phyloP scores from a whole-genome alignment of 2,113 vertebrate species.

The Nymphicus hollandicus region DNA sequence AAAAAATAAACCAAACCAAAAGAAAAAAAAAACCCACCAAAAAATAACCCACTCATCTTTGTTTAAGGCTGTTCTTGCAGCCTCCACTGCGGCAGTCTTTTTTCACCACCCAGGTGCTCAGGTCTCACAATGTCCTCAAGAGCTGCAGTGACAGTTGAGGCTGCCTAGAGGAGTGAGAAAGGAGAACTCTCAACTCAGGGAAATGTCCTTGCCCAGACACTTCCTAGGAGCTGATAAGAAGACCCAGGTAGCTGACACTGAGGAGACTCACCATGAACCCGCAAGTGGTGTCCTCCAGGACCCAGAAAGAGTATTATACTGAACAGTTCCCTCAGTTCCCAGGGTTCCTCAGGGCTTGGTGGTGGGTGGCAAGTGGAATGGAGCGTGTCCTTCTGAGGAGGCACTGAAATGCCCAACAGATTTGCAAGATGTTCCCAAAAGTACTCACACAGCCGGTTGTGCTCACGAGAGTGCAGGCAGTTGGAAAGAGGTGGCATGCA shows the following conservation, averaged over 20 bases:
- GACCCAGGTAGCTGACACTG: background rate
- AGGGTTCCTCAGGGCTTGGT: background rate
- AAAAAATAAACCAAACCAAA: background rate
- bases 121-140: slow-evolving; percentile 90
- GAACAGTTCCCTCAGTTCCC: background rate
- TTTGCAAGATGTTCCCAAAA: background rate
- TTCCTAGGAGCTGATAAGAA: background rate
- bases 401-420: background rate
- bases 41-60: background rate
- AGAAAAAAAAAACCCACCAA: too few species aligned
- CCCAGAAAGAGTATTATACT: background rate
- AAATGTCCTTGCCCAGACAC: background rate
- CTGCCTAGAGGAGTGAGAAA: background rate
- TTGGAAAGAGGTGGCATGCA: slow-evolving; percentile 80
- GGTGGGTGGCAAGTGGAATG: background rate
- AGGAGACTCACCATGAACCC: background rate
- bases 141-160: slow-evolving; percentile 84
- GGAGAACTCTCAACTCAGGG: background rate
- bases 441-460: background rate
- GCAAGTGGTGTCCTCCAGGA: background rate
- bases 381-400: background rate
- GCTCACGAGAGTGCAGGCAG: background rate
- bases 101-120: slow-evolving; percentile 86
- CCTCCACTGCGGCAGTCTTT: slow-evolving; percentile 37
- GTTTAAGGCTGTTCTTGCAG: background rate